phyloP scores from a whole-genome alignment of 2,113 vertebrate genomes.

The Desmodus rotundus region DNA sequence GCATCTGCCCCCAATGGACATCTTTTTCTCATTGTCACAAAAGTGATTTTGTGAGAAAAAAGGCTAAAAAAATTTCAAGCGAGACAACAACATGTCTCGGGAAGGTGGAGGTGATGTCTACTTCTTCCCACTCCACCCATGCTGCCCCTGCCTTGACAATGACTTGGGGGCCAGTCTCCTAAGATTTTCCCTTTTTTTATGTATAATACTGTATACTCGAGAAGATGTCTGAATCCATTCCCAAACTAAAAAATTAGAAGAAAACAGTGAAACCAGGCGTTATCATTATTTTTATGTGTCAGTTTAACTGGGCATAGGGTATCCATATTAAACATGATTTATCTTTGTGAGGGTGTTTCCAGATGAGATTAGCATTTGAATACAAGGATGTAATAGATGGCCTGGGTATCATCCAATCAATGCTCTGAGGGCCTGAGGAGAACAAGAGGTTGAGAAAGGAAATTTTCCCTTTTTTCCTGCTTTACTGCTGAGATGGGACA shows the following conservation, averaged over 20 bases:
- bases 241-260: neutral
- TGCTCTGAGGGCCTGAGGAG: too few relatives aligned
- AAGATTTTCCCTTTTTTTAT: neutral
- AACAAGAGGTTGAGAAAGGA: neutral
- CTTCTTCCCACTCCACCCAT: neutral
- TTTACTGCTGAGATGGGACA: neutral
- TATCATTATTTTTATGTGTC: neutral
- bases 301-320: neutral
- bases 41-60: neutral
- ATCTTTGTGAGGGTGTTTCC: neutral
- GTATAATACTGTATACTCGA: neutral
- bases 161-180: neutral
- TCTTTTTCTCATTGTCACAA: neutral
- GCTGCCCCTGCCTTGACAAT: neutral
- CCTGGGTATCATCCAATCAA: neutral
- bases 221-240: neutral
- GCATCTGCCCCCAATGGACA: neutral
- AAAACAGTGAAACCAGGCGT: neutral
- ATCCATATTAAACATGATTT: neutral
- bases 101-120: neutral
- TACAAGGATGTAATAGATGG: neutral
- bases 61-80: neutral
- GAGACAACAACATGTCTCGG: neutral
- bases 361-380: neutral
- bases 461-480: neutral